Conservation (phyloP, 2,888 invertebrate species). For the Cistogaster globosa region DNA sequence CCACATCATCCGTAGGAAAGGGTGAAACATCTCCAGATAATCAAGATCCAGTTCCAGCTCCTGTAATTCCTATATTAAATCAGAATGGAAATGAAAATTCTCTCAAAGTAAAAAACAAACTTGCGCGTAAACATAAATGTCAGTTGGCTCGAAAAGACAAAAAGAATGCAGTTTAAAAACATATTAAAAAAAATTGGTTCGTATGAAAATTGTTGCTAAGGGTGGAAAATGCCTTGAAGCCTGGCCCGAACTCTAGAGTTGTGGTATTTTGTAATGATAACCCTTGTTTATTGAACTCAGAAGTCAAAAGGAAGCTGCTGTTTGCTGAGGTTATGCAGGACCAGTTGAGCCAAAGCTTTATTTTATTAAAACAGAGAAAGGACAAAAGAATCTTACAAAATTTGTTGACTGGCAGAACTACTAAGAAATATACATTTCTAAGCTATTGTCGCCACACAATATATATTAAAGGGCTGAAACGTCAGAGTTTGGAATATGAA, state of each 20-base stretch:
- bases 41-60: constrained; percentile 17
- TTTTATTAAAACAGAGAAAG: constrained; percentile 7
- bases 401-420: neutral
- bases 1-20: constrained; percentile 1
- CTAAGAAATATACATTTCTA: neutral
- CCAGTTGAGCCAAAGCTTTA: neutral
- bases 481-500: constrained; percentile 1
- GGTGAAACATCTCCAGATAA: neutral
- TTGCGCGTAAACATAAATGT: neutral
- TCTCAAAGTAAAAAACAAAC: neutral
- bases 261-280: neutral
- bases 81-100: neutral
- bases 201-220: constrained; percentile 20
- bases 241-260: constrained; percentile 15
- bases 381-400: neutral
- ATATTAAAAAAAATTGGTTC: constrained; percentile 1
- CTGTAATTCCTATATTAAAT: constrained; percentile 20
- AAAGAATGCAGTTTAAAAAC: constrained; percentile 10
- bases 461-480: constrained; percentile 9
- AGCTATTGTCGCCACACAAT: neutral
- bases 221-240: neutral
- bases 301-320: neutral
- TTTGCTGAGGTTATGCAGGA: constrained; percentile 15
- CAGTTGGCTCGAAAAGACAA: neutral
- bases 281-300: neutral